phyloP scores from a whole-genome alignment of 2,888 invertebrate genomes.

The Eretmocerus hayati region DNA sequence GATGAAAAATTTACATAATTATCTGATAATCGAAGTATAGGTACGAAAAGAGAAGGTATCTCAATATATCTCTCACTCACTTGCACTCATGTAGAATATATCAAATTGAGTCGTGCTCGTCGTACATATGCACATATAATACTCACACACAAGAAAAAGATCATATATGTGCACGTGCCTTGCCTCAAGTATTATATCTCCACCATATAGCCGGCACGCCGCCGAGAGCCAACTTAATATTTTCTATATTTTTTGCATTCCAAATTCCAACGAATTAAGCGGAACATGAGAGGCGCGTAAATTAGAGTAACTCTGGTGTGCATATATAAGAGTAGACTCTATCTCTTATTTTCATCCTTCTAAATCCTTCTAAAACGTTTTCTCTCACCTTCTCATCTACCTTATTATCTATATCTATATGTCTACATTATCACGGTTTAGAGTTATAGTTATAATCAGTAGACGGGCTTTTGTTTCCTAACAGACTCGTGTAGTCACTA shows the following conservation, averaged over 20 bases:
- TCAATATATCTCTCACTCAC: too few species aligned
- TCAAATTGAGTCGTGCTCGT: too few species aligned
- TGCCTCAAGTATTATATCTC: not conserved
- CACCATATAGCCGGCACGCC: not conserved
- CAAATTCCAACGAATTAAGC: constrained; percentile 15
- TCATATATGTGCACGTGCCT: constrained; percentile 6
- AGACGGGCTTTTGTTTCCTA: constrained; percentile 15
- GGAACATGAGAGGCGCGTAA: constrained; percentile 11
- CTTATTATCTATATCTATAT: constrained; percentile 1
- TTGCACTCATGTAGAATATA: too few species aligned
- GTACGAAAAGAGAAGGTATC: too few species aligned
- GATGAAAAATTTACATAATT: too few species aligned
- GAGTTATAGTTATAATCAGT: constrained; percentile 16
- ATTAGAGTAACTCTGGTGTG: constrained; percentile 17
- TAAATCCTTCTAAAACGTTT: too few species aligned
- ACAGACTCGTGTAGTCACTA: constrained; percentile 2
- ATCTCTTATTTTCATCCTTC: not conserved
- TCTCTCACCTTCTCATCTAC: not conserved
- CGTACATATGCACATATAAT: too few species aligned
- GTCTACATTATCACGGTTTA: too few species aligned
- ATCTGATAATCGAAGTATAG: too few species aligned
- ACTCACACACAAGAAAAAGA: too few species aligned
- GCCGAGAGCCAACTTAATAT: not conserved
- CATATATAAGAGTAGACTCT: constrained; percentile 4
- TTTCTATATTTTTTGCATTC: constrained; percentile 1